These are phyloP conservation scores for Prunella strophiata DNA, from an alignment of 2,797 vertebrate species.

Conservation along the genomic window DNA sequence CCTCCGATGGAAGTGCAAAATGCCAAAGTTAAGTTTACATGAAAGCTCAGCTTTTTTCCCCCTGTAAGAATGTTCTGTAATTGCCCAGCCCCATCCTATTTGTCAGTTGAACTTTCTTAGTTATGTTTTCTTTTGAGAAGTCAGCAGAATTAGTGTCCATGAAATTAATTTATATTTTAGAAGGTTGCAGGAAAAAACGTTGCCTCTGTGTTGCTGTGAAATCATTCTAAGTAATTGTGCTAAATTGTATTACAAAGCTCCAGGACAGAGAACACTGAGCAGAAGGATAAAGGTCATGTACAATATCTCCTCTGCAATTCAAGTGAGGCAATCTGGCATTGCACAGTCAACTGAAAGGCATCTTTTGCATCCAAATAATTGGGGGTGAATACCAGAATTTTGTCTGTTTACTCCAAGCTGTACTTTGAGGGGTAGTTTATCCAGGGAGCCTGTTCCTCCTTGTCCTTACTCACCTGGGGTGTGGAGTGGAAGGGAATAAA, in stretches of 20 bases:
- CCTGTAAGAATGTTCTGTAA: not conserved
- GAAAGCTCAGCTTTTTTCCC: not conserved
- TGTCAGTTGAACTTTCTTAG: not conserved
- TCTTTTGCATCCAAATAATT: not conserved
- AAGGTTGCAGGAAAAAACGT: slow-evolving; percentile 1
- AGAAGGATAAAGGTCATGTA: slow-evolving; percentile 39
- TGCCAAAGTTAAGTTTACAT: not conserved
- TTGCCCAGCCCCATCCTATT: not conserved
- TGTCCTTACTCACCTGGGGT: not conserved
- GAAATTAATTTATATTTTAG: slow-evolving; percentile 46
- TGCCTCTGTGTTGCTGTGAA: not conserved
- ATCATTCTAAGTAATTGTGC: slow-evolving; percentile 41
- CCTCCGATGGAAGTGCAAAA: not conserved
- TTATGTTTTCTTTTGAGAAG: slow-evolving; percentile 14
- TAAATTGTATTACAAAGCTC: slow-evolving; percentile 38
- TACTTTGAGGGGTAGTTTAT: not conserved
- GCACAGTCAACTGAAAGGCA: slow-evolving; percentile 22
- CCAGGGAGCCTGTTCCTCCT: not conserved
- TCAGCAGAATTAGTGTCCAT: slow-evolving; percentile 33
- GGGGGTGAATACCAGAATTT: not conserved
- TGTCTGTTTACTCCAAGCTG: not conserved
- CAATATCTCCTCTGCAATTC: slow-evolving; percentile 7
- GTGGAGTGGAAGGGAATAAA: not conserved
- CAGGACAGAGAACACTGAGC: slow-evolving; percentile 5
- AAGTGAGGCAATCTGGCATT: slow-evolving; percentile 24